Evolutionary conservation across 2,797 vertebrate species (phyloP).

Genomic region (Nannoperca australis): DNA sequence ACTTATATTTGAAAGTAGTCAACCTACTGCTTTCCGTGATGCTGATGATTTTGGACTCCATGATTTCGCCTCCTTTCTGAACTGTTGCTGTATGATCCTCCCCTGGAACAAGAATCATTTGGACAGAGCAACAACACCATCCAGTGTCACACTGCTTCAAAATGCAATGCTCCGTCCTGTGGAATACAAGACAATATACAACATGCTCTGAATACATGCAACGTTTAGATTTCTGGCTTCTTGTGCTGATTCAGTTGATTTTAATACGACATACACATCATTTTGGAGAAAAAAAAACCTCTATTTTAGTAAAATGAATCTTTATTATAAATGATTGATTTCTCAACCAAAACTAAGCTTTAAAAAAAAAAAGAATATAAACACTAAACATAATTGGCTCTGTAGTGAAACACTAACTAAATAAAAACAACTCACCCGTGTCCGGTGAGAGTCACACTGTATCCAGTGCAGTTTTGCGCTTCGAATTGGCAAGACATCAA

Average conservation of each 20-base stretch:
- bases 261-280: too few species aligned
- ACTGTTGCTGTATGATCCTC: neutral
- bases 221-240: neutral
- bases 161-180: neutral
- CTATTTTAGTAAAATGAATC: neutral
- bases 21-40: slow-evolving; percentile 27
- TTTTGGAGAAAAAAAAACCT: neutral
- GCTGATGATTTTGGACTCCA: neutral
- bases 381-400: accelerated
- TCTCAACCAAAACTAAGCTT: neutral
- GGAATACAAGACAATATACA: neutral
- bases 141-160: neutral
- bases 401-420: neutral
- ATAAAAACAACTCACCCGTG: slow-evolving; percentile 10
- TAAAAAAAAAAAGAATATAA: neutral
- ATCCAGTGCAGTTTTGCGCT: slow-evolving; percentile 28
- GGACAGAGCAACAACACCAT: slow-evolving; percentile 27
- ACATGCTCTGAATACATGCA: neutral
- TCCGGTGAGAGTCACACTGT: neutral
- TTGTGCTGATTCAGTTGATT: neutral
- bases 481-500: slow-evolving; percentile 24
- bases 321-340: neutral
- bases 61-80: accelerated
- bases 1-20: neutral
- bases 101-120: accelerated